Evolutionary conservation across 2,797 vertebrate species (phyloP), one percentile per base, ranked within the genome.

Genomic region (Aselliscus stoliczkanus): DNA sequence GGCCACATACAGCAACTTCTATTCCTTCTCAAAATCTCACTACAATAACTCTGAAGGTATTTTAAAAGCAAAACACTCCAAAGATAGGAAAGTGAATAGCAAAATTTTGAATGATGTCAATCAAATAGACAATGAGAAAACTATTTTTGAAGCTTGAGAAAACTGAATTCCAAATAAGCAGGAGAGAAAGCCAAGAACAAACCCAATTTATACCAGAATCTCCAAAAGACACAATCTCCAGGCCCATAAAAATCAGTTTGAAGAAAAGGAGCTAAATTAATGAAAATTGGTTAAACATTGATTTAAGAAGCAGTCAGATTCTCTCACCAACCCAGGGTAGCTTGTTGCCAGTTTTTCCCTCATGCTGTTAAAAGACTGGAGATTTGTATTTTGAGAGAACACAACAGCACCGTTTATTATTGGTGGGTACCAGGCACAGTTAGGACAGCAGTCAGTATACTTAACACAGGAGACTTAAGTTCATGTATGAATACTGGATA

Each of bases 241-340:
- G 34, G 29, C 17, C 50, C 25, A 1, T 27, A 42, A 67, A 65
- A 85, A 44, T 29, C 89, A 34, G 31, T 52, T 25, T n/a, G 90
- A 82, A 77, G 25, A 52, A 13, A 90, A 91, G 60, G n/a, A 94
- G 54, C 62, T 75, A 94, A 95, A 77, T 89, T 44, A 92, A 88
- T 69, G 52, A 75, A 60, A 39, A 82, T 37, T 56, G 58, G 44
- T 56, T 95, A 92, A 77, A 90, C 90, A 79, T 58, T 65, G 58
- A 88, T 90, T 94, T 86, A 87, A 91, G 92, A 88, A 73, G 77
- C 76, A 90, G 52, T 92, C 80, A 87, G 90, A 67, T 21, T 34
- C 34, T 84, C 58, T 91, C 47, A 39, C 31, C 25, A 39, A 18
- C 75, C 72, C 42, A 0, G 27, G 25, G 11, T 60, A 77, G 31